Percentiles rank a stretch among this genome's conserved stretches.
These are phyloP conservation scores for Drosophila arizonae DNA, from an alignment of 1,140 invertebrate genomes.

Conservation along the genomic window DNA sequence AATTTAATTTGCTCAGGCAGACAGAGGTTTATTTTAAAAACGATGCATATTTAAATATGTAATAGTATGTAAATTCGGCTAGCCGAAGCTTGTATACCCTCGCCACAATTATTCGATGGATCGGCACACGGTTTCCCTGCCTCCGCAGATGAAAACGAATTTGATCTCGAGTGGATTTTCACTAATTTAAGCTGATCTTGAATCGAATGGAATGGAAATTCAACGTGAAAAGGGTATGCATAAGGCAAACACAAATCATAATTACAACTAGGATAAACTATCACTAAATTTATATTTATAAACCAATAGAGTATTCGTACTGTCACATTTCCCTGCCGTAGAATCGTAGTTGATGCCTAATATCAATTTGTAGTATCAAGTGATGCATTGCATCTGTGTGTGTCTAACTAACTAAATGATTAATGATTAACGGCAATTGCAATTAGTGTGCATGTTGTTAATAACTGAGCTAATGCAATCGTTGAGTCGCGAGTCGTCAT, in stretches of 20 bases:
- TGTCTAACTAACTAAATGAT: constrained; percentile 2
- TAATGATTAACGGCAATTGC: constrained; percentile 22
- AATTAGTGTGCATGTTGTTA: constrained; percentile 38
- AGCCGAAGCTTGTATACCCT: constrained; percentile 21
- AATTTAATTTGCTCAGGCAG: constrained; percentile 17
- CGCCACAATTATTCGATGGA: constrained; percentile 5
- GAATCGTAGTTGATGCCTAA: constrained; percentile 5
- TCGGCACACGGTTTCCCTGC: constrained; percentile 11
- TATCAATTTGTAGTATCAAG: neutral
- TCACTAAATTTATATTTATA: neutral
- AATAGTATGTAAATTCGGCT: constrained; percentile 22
- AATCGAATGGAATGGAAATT: too few relatives aligned
- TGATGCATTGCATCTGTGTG: neutral
- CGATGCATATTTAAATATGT: constrained; percentile 26
- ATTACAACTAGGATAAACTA: constrained; percentile 5
- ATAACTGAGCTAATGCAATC: constrained; percentile 58
- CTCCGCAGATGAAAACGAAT: constrained; percentile 1
- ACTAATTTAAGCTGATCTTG: neutral
- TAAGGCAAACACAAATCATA: neutral
- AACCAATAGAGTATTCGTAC: constrained; percentile 6
- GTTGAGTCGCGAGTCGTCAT: constrained; percentile 65
- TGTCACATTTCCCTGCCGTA: neutral
- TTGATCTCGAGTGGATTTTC: constrained; percentile 15
- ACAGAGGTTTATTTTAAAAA: constrained; percentile 11
- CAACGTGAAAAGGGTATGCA: neutral